Conservation (phyloP, 2,888 invertebrate genomes). For the Galerucella calmariensis region DNA sequence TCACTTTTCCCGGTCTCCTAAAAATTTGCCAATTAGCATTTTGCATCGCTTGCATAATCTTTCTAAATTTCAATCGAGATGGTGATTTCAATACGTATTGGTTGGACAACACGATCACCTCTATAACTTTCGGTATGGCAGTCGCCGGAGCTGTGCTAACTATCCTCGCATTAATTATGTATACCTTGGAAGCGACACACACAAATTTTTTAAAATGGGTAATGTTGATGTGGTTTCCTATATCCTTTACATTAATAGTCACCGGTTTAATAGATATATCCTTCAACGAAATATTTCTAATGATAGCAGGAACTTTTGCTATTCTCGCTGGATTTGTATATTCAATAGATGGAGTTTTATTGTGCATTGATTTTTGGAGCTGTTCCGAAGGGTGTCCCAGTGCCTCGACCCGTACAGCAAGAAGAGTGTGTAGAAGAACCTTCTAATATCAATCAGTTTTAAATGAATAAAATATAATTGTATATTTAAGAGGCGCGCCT, state of each 20-base stretch:
- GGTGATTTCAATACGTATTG: background rate
- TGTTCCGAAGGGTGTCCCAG: background rate
- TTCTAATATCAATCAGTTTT: background rate
- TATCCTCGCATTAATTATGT: background rate
- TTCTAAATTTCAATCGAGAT: background rate
- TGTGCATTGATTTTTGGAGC: background rate
- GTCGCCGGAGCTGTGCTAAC: background rate
- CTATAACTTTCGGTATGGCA: background rate
- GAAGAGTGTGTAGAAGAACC: background rate
- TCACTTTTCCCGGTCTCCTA: background rate
- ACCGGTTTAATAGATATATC: background rate
- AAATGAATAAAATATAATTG: background rate
- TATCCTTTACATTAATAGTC: background rate
- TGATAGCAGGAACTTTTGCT: background rate
- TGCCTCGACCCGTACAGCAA: background rate
- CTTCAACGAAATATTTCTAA: background rate
- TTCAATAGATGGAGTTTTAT: background rate
- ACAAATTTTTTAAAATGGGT: background rate
- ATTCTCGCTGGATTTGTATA: background rate
- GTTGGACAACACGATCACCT: background rate
- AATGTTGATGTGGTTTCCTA: background rate
- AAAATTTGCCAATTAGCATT: constrained; percentile 1
- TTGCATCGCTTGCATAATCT: background rate
- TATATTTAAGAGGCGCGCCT: background rate
- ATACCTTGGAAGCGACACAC: background rate